Evolutionary conservation across 2,797 vertebrate genomes (phyloP), one percentile per base, ranked within the genome.

Genomic region (Rhabdophis nuchalis): DNA sequence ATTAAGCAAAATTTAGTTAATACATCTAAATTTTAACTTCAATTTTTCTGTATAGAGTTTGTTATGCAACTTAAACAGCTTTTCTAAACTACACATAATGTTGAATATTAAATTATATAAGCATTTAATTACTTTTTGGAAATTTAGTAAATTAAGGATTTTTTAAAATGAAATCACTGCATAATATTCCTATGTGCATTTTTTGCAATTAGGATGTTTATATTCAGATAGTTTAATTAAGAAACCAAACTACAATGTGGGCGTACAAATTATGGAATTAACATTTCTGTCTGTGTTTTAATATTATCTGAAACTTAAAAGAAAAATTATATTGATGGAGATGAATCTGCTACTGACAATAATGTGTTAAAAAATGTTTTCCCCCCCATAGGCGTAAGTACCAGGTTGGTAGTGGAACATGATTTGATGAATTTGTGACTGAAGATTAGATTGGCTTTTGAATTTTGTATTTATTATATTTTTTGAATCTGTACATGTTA

Each of bases 261-360:
- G 58, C 57, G 91, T 8, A 3, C 0, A 95, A 94, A 88, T 27
- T 88, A 94, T 88, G 93, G 60, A 92, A 89, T 95, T 95, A 92
- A 92, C 91, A 82, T 95, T 95, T 86, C 54, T 95, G 91, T 93
- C 87, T 93, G 14, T 88, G 89, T 56, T 88, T 94, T 54, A 94
- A 88, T 92, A 89, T 72, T 61, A 41, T 82, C 93, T 85, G 29
- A 27, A 88, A 91, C 87, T 95, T 95, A 91, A 95, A 94, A 93
- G 93, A 90, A 95, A 96, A 93, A 93, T 91, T 56, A 89, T 92
- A 61, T 0, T 77, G 93, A 92, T 93, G 92, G 95, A 94, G 77
- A n/a, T 87, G 64, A 92, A 94, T 85, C 72, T 23, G 52, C 85
- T 91, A 4, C n/a, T 53, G 91, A 90, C 90, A 94, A 86, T 92